Conservation (phyloP, 2,888 invertebrate genomes). For the Ditula angustiorana region DNA sequence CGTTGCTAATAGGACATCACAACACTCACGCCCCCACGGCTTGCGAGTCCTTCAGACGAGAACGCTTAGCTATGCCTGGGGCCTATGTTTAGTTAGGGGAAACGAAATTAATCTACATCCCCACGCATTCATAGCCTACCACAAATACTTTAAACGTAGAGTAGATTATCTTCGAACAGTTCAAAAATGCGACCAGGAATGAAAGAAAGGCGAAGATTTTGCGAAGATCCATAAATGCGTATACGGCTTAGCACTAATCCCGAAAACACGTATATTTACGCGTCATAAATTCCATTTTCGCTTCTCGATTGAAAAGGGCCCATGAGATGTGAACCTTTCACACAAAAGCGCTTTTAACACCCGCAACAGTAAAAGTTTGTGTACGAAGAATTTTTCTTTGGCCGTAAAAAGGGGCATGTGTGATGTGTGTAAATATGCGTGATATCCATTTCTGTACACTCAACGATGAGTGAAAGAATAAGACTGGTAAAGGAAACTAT, state of each 20-base stretch:
- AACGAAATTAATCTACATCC: slow-evolving; percentile 36
- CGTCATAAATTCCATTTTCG: slow-evolving; percentile 68
- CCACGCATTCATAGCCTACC: not conserved
- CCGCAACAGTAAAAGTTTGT: slow-evolving; percentile 61
- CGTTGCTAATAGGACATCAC: slow-evolving; percentile 73
- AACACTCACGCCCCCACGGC: slow-evolving; percentile 57
- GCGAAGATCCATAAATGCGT: slow-evolving; percentile 23
- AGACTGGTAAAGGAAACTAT: slow-evolving; percentile 26
- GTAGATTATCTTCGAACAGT: not conserved
- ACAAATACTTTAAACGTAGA: not conserved
- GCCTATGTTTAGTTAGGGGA: slow-evolving; percentile 40
- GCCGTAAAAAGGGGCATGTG: slow-evolving; percentile 56
- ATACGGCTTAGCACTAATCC: slow-evolving; percentile 37
- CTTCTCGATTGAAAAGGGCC: slow-evolving; percentile 64
- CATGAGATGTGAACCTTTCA: slow-evolving; percentile 56
- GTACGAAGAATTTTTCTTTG: slow-evolving; percentile 61
- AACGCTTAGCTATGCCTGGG: slow-evolving; percentile 43
- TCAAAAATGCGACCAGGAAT: not conserved
- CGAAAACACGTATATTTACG: slow-evolving; percentile 58
- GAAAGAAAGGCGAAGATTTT: slow-evolving; percentile 10
- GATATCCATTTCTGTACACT: slow-evolving; percentile 52
- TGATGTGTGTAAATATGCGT: slow-evolving; percentile 59
- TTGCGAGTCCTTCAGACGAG: slow-evolving; percentile 58
- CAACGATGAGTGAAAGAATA: slow-evolving; percentile 48
- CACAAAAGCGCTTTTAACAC: slow-evolving; percentile 70